phyloP scores from a whole-genome alignment of 1,140 invertebrate genomes.

The Rhynchophorus ferrugineus region DNA sequence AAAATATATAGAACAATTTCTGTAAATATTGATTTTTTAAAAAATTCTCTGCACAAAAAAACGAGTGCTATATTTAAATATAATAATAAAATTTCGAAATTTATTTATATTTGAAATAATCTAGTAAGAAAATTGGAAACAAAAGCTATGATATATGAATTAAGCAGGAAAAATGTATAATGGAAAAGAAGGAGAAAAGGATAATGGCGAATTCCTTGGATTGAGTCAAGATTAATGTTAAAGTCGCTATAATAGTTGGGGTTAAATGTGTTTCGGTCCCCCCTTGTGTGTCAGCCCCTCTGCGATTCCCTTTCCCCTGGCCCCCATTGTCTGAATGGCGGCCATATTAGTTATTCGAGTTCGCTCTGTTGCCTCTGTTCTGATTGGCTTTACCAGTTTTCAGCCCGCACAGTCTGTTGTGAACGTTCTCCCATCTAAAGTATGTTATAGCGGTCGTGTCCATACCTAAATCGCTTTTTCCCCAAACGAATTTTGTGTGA shows the following conservation, averaged over 20 bases:
- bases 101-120: no score
- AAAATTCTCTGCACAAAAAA: no score
- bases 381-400: slow-evolving; percentile 42
- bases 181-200: slow-evolving; percentile 8
- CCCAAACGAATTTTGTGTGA: slow-evolving; percentile 22
- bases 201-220: slow-evolving; percentile 17
- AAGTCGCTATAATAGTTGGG: slow-evolving; percentile 32
- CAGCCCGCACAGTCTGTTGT: slow-evolving; percentile 34
- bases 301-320: slow-evolving; percentile 38
- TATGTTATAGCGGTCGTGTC: slow-evolving; percentile 20
- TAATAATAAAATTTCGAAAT: no score
- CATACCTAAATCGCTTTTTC: not conserved
- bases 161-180: slow-evolving; percentile 13
- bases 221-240: slow-evolving; percentile 25
- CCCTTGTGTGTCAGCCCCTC: slow-evolving; percentile 31
- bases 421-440: slow-evolving; percentile 28
- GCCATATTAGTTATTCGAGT: slow-evolving; percentile 42
- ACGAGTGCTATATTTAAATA: no score
- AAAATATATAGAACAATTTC: no score
- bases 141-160: slow-evolving; percentile 12
- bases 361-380: slow-evolving; percentile 39
- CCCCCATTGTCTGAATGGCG: slow-evolving; percentile 40
- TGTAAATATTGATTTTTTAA: no score
- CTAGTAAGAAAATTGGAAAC: slow-evolving; percentile 3
- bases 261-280: slow-evolving; percentile 26